These are phyloP conservation scores for Alitta virens DNA, from an alignment of 2,888 invertebrate genomes.

Conservation along the genomic window DNA sequence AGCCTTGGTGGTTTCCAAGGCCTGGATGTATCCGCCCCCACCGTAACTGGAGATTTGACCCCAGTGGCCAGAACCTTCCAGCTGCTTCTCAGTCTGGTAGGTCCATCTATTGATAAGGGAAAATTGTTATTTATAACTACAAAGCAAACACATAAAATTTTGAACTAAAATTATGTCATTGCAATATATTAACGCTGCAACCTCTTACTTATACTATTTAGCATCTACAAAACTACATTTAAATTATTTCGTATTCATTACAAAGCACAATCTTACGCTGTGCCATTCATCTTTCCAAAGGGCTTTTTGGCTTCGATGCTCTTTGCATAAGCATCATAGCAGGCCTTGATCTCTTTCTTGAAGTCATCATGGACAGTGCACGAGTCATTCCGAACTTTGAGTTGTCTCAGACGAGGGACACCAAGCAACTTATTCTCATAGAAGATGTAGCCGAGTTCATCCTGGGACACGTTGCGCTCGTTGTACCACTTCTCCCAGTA, in stretches of 20 bases:
- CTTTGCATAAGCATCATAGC: slow-evolving; percentile 64
- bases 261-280: slow-evolving; percentile 44
- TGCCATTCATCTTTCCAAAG: slow-evolving; percentile 55
- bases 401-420: slow-evolving; percentile 61
- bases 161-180: too few relatives aligned
- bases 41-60: slow-evolving; percentile 54
- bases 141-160: too few relatives aligned
- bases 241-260: too few relatives aligned
- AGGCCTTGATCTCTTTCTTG: slow-evolving; percentile 63
- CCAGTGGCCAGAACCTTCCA: slow-evolving; percentile 49
- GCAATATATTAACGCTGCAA: too few relatives aligned
- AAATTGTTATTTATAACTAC: too few relatives aligned
- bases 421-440: slow-evolving; percentile 54
- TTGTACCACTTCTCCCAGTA: slow-evolving; percentile 63
- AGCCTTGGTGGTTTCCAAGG: slow-evolving; percentile 59
- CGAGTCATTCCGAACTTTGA: slow-evolving; percentile 60
- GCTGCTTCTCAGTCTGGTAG: slow-evolving; percentile 43
- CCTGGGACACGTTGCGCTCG: slow-evolving; percentile 25
- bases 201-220: too few relatives aligned
- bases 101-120: slow-evolving; percentile 45
- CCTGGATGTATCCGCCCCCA: slow-evolving; percentile 58
- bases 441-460: slow-evolving; percentile 53
- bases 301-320: slow-evolving; percentile 61
- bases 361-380: slow-evolving; percentile 68
- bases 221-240: too few relatives aligned